Percentiles rank a stretch among this genome's conserved stretches.
Conservation (phyloP, 2,797 vertebrate genomes). For the Sorex maritimensis region DNA sequence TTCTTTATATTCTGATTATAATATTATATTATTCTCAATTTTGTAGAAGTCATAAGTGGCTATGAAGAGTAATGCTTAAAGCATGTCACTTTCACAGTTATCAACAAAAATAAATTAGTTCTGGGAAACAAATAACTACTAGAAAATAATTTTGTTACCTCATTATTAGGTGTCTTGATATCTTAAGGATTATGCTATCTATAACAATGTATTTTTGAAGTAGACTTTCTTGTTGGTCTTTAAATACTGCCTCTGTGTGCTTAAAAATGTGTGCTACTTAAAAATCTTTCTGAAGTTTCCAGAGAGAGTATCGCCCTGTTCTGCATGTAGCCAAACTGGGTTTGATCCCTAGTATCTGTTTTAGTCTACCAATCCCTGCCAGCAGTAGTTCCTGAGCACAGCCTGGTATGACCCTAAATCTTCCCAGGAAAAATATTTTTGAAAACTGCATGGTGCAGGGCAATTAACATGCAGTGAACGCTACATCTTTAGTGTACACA, state of each 20-base stretch:
- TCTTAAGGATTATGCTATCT: slow-evolving; percentile 57
- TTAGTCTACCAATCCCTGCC: too few species aligned
- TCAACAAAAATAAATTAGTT: slow-evolving; percentile 58
- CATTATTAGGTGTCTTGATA: not conserved
- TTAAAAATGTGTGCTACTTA: slow-evolving; percentile 48
- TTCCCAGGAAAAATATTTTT: too few species aligned
- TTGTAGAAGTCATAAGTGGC: slow-evolving; percentile 62
- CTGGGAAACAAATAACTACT: slow-evolving; percentile 41
- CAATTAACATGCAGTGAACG: not conserved
- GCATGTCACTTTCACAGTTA: slow-evolving; percentile 32
- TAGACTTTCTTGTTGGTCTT: not conserved
- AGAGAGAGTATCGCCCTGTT: too few species aligned
- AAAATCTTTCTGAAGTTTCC: not conserved
- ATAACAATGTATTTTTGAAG: slow-evolving; percentile 27
- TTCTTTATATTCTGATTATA: slow-evolving; percentile 62
- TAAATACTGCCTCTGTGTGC: slow-evolving; percentile 42
- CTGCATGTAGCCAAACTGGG: too few species aligned
- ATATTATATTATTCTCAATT: slow-evolving; percentile 64
- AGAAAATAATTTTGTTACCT: slow-evolving; percentile 46
- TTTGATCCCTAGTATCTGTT: too few species aligned
- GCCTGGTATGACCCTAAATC: too few species aligned
- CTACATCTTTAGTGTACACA: slow-evolving; percentile 5
- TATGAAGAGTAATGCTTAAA: slow-evolving; percentile 49
- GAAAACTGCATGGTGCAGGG: not conserved
- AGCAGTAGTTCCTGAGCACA: too few species aligned